phyloP scores from a whole-genome alignment of 2,888 invertebrate genomes.

The Icerya purchasi region DNA sequence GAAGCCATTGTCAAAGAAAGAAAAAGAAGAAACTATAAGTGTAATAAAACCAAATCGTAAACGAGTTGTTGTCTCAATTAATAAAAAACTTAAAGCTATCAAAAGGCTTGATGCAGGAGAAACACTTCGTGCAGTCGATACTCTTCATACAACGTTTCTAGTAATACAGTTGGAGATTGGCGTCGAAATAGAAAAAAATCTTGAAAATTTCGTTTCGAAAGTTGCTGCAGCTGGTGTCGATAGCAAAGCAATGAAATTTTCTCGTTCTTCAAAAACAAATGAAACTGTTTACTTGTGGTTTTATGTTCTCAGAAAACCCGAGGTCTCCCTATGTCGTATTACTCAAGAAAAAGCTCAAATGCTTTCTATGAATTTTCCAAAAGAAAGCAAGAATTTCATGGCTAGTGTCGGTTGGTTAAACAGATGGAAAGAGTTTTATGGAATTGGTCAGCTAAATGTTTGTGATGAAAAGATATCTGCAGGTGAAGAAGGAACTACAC shows the following conservation, averaged over 20 bases:
- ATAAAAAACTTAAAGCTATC: background rate
- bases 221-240: background rate
- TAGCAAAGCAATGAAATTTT: slow-evolving; percentile 5
- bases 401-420: slow-evolving; percentile 18
- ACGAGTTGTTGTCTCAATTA: background rate
- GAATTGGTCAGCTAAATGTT: slow-evolving; percentile 17
- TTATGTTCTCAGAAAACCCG: too few relatives aligned
- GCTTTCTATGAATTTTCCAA: background rate
- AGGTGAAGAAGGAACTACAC: slow-evolving; percentile 14
- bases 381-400: slow-evolving; percentile 2
- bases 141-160: too few relatives aligned
- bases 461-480: slow-evolving; percentile 16
- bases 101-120: background rate
- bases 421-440: slow-evolving; percentile 19
- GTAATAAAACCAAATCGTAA: background rate
- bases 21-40: too few relatives aligned
- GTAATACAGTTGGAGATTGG: too few relatives aligned
- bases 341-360: background rate
- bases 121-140: too few relatives aligned
- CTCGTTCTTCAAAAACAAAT: too few relatives aligned
- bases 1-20: too few relatives aligned
- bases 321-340: background rate
- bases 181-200: background rate
- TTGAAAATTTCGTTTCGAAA: background rate
- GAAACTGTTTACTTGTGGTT: too few relatives aligned